Base-by-base conservation (phyloP, 2,797 vertebrate genomes). In the Danio kyathit region DNA sequence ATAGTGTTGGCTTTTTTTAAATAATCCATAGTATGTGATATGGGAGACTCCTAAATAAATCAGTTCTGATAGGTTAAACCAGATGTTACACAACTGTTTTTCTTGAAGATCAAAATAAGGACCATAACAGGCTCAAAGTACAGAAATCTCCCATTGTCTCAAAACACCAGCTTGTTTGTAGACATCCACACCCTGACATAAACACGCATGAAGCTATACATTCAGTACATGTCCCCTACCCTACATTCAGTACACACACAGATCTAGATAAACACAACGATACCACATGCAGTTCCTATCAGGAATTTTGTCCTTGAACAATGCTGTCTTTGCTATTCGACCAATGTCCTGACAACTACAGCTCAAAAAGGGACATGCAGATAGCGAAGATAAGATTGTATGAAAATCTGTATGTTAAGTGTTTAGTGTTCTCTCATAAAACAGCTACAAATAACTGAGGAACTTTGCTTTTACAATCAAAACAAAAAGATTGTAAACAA, bases 121-220 rank as follows among this genome's bases (percentile, higher is more conserved):
- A 48, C 46, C 29, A 57, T 80, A 82, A 81, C 76, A 82, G 79
- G 82, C 13, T 82, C 82, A 85, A 87, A 86, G 83, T 79, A 64
- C 85, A 71, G 52, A 7, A 70, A 69, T 77, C 29, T 16, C 41
- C 29, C 14, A 40, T 13, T 46, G 17, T 60, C 54, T 8, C 16
- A 21, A 51, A 54, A 57, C 65, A 8, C 16, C 5, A 48, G 46
- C 2, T 2, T 54, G 21, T 74, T 57, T 63, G 6, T 48, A 41
- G 6, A 67, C 14, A 54, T 17, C 41, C 56, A 66, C 51, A 46
- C 52, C 4, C 17, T 21, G 8, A 19, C 19, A 78, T 41, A 79
- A 61, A 71, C 40, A 70, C 21, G 76, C 51, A 74, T 44, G 8
- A 14, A 44, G 3, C 11, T 14, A 66, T 57, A 17, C 14, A 74